A percentile compares a stretch with the other conserved stretches of the same genome.
phyloP scores from a whole-genome alignment of 2,888 invertebrate species.

The Chrysodeixis includens region DNA sequence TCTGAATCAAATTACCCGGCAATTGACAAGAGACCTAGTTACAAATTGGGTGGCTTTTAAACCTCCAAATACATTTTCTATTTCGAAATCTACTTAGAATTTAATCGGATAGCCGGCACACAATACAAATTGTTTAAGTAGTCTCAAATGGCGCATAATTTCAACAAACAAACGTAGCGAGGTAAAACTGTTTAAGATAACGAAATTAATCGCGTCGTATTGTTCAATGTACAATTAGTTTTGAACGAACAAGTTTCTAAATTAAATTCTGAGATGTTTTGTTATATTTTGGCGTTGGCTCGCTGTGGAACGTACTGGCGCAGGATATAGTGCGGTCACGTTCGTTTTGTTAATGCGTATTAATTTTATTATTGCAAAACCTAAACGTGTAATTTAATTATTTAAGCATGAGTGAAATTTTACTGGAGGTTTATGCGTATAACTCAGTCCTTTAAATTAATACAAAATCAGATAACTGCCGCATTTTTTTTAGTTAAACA shows the following conservation, averaged over 20 bases:
- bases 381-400: too few species aligned
- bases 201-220: constrained; percentile 54
- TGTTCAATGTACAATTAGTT: constrained; percentile 58
- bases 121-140: constrained; percentile 47
- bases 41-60: constrained; percentile 9
- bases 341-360: too few species aligned
- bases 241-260: constrained; percentile 54
- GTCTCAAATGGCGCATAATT: constrained; percentile 44
- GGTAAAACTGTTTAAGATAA: constrained; percentile 54
- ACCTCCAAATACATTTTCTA: constrained; percentile 21
- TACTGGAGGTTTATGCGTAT: too few species aligned
- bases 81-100: constrained; percentile 23
- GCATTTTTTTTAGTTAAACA: too few species aligned
- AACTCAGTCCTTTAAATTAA: too few species aligned
- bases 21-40: constrained; percentile 6
- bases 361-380: too few species aligned
- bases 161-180: constrained; percentile 42
- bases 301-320: constrained; percentile 21
- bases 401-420: too few species aligned
- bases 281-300: constrained; percentile 35
- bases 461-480: too few species aligned
- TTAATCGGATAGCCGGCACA: constrained; percentile 20
- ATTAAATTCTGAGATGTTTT: constrained; percentile 54
- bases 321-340: neutral
- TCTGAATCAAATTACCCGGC: constrained; percentile 14